Percentiles rank a stretch among this genome's conserved stretches.
These are phyloP conservation scores for Chaenocephalus aceratus DNA, from an alignment of 2,113 vertebrate species.

Conservation along the genomic window DNA sequence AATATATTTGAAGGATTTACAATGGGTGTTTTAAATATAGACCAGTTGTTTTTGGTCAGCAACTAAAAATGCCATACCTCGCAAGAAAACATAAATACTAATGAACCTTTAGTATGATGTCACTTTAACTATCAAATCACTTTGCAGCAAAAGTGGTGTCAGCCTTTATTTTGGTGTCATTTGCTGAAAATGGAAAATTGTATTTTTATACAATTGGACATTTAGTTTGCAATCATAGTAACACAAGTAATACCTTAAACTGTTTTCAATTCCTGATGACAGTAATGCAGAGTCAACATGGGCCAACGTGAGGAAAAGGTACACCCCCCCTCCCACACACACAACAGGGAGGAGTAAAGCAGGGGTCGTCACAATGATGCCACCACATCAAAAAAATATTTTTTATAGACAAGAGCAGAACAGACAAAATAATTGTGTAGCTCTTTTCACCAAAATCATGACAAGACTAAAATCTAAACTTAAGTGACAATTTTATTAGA, in stretches of 20 bases:
- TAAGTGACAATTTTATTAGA: background rate
- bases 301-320: background rate
- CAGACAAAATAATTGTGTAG: background rate
- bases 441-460: background rate
- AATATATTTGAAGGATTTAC: constrained; percentile 6
- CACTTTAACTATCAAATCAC: background rate
- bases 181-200: constrained; percentile 7
- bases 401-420: background rate
- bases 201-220: constrained; percentile 1
- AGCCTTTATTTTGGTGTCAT: background rate
- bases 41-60: background rate
- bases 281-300: constrained; percentile 9
- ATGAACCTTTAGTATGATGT: background rate
- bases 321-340: no score
- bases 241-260: constrained; percentile 15
- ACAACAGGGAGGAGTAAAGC: no score
- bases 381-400: background rate
- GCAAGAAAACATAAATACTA: background rate
- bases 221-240: constrained; percentile 27
- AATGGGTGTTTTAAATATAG: constrained; percentile 6
- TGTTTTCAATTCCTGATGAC: background rate
- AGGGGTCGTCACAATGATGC: background rate
- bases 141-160: background rate
- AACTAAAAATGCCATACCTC: background rate
- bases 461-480: background rate